These are phyloP conservation scores for Castor canadensis DNA, from an alignment of 2,113 vertebrate genomes.

Conservation along the genomic window DNA sequence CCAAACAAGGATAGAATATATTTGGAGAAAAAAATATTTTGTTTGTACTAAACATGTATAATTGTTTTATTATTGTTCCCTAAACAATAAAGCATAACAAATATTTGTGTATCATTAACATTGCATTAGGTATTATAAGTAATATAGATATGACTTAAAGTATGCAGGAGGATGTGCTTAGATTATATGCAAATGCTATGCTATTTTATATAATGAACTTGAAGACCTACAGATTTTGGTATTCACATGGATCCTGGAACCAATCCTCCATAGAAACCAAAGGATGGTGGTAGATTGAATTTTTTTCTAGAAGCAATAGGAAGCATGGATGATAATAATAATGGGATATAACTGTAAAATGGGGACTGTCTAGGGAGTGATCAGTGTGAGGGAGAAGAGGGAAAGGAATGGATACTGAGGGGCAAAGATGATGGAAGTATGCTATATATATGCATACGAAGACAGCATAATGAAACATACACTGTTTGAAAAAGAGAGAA, in stretches of 20 bases:
- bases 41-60: neutral
- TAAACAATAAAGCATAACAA: neutral
- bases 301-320: neutral
- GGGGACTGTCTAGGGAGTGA: no score
- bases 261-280: neutral
- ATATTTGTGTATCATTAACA: neutral
- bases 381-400: no score
- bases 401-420: no score
- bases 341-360: no score
- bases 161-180: no score
- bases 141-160: neutral
- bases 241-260: neutral
- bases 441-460: no score
- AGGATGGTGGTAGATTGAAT: neutral
- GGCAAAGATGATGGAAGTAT: no score
- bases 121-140: neutral
- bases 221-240: neutral
- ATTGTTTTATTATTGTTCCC: neutral
- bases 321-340: neutral
- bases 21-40: neutral
- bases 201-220: neutral
- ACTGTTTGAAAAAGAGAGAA: no score
- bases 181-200: neutral
- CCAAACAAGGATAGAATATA: neutral
- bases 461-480: no score